Evolutionary conservation across 2,888 invertebrate species (phyloP).

Genomic region (Cybosia mesomella): DNA sequence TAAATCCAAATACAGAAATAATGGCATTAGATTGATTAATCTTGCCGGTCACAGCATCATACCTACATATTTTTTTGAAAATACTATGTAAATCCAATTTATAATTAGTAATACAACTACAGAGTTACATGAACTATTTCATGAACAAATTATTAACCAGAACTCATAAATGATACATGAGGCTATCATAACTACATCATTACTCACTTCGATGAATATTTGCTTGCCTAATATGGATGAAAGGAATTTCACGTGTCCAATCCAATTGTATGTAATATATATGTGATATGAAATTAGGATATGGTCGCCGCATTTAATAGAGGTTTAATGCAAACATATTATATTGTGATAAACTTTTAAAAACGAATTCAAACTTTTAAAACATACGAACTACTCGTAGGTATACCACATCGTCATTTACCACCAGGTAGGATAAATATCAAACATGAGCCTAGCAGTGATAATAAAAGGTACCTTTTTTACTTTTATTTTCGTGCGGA

Average conservation of each 20-base stretch:
- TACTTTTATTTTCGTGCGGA: too few relatives aligned
- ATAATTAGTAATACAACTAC: neutral
- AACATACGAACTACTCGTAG: neutral
- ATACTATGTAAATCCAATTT: neutral
- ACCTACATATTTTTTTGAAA: too few relatives aligned
- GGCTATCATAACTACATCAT: neutral
- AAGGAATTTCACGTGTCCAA: neutral
- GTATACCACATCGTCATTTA: too few relatives aligned
- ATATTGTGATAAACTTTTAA: too few relatives aligned
- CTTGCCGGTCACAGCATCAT: too few relatives aligned
- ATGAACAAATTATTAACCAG: neutral
- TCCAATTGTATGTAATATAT: neutral
- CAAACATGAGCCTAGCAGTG: too few relatives aligned
- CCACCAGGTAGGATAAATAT: too few relatives aligned
- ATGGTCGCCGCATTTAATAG: neutral
- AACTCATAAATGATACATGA: conserved; percentile 3
- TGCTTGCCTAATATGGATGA: conserved; percentile 9
- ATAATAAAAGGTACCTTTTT: too few relatives aligned
- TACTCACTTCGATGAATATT: conserved; percentile 7
- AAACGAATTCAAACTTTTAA: neutral
- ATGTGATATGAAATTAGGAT: neutral
- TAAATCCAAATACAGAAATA: too few relatives aligned
- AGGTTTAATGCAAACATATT: neutral
- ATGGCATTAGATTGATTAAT: too few relatives aligned
- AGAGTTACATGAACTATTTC: neutral